These are phyloP conservation scores for Bergia sp. DNA, from an alignment of 92 coral and sea anemone genomes.

Conservation along the genomic window DNA sequence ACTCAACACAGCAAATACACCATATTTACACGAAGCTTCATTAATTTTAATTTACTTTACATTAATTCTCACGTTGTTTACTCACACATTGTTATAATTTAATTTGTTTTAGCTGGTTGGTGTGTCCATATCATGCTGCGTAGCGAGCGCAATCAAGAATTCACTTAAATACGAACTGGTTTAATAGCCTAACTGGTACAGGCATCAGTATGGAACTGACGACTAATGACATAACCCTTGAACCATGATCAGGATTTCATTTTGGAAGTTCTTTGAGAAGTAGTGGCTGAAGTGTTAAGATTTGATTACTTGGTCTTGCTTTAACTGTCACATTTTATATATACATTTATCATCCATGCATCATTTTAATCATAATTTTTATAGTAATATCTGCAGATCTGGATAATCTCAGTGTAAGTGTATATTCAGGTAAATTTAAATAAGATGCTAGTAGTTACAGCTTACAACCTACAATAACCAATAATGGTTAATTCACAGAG, in stretches of 20 bases:
- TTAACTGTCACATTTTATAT: too few species aligned
- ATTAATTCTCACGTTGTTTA: not conserved
- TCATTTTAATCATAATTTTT: too few species aligned
- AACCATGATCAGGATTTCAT: not conserved
- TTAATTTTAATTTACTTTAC: not conserved
- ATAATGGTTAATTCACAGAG: too few species aligned
- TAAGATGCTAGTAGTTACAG: too few species aligned
- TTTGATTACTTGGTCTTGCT: not conserved
- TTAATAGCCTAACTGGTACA: constrained; percentile 43
- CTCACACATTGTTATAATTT: not conserved
- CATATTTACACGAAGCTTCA: too few species aligned
- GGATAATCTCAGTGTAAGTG: too few species aligned
- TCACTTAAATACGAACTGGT: constrained; percentile 89
- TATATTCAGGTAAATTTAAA: too few species aligned
- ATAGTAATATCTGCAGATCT: too few species aligned
- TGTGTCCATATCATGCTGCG: constrained; percentile 50
- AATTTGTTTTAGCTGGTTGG: constrained; percentile 52
- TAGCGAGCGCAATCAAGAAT: constrained; percentile 64
- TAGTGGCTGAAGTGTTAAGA: not conserved
- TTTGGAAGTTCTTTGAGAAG: not conserved
- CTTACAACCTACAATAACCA: too few species aligned
- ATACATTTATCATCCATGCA: too few species aligned
- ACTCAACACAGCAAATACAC: not conserved
- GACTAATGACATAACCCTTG: constrained; percentile 7
- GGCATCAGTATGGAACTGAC: not conserved